phyloP scores from a whole-genome alignment of 2,113 vertebrate species.

The Percopsis transmontana region DNA sequence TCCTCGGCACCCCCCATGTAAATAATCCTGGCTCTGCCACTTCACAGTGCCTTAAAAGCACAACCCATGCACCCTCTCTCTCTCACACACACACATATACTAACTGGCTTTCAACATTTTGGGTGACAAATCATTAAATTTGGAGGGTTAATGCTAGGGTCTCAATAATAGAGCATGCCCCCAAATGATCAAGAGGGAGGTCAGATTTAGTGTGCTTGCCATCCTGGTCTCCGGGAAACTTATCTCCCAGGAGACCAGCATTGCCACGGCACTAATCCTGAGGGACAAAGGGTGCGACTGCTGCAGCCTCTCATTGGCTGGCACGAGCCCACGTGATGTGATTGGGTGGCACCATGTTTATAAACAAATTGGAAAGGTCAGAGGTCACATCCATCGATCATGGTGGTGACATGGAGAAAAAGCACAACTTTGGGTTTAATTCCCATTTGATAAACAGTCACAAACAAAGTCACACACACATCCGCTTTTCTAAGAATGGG shows the following conservation, averaged over 20 bases:
- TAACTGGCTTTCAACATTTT: too few species aligned
- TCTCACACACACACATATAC: too few species aligned
- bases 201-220: slow-evolving; percentile 49
- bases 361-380: slow-evolving; percentile 71
- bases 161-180: slow-evolving; percentile 12
- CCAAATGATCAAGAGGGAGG: slow-evolving; percentile 57
- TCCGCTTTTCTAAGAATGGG: slow-evolving; percentile 26
- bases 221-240: slow-evolving; percentile 70
- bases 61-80: too few species aligned
- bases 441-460: slow-evolving; percentile 59
- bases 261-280: slow-evolving; percentile 79
- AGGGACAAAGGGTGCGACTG: slow-evolving; percentile 71
- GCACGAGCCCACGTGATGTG: slow-evolving; percentile 61
- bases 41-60: too few species aligned
- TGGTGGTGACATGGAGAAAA: slow-evolving; percentile 71
- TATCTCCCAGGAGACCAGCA: slow-evolving; percentile 69
- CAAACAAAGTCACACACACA: slow-evolving; percentile 28
- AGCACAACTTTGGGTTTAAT: slow-evolving; percentile 58
- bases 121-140: too few species aligned
- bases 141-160: too few species aligned
- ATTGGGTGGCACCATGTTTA: slow-evolving; percentile 70
- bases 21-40: too few species aligned
- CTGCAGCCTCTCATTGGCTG: slow-evolving; percentile 65
- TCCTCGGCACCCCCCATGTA: too few species aligned
- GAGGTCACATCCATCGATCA: slow-evolving; percentile 75